Percentiles rank a stretch among this genome's conserved stretches.
Conservation (phyloP, 1,140 invertebrate species). For the Zeugodacus cucurbitae region DNA sequence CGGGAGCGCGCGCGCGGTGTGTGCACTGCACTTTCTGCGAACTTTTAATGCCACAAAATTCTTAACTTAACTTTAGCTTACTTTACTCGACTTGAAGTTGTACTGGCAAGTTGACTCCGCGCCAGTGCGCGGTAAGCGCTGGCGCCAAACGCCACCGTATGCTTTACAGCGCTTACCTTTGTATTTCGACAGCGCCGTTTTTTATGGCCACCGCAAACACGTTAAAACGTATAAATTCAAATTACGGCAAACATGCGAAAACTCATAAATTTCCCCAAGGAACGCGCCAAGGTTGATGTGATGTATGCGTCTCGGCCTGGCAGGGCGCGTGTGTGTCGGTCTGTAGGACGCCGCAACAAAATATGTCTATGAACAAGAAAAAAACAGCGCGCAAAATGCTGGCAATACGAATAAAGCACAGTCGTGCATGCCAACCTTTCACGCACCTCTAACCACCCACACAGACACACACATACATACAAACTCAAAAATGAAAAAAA, state of each 20-base stretch:
- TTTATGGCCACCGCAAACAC: background rate
- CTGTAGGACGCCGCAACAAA: too few relatives aligned
- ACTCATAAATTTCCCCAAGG: constrained; percentile 32
- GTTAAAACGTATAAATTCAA: constrained; percentile 35
- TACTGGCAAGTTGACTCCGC: background rate
- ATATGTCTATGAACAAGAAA: background rate
- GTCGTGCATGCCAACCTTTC: background rate
- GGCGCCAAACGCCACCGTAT: background rate
- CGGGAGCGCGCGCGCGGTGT: too few relatives aligned
- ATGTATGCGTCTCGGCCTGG: too few relatives aligned
- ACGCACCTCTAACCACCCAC: background rate
- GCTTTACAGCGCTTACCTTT: background rate
- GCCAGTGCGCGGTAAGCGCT: background rate
- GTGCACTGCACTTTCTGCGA: background rate
- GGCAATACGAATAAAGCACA: background rate
- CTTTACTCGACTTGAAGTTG: background rate
- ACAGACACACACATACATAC: too few relatives aligned
- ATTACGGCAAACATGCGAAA: constrained; percentile 26
- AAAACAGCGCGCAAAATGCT: background rate
- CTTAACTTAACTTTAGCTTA: background rate
- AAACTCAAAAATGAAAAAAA: too few relatives aligned
- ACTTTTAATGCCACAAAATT: constrained; percentile 21
- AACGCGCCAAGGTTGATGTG: constrained; percentile 10
- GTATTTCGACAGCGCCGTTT: background rate
- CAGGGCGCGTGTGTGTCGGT: background rate